Percentiles rank a stretch among this genome's conserved stretches.
phyloP scores from a whole-genome alignment of 2,797 vertebrate species.

The Crenichthys baileyi region DNA sequence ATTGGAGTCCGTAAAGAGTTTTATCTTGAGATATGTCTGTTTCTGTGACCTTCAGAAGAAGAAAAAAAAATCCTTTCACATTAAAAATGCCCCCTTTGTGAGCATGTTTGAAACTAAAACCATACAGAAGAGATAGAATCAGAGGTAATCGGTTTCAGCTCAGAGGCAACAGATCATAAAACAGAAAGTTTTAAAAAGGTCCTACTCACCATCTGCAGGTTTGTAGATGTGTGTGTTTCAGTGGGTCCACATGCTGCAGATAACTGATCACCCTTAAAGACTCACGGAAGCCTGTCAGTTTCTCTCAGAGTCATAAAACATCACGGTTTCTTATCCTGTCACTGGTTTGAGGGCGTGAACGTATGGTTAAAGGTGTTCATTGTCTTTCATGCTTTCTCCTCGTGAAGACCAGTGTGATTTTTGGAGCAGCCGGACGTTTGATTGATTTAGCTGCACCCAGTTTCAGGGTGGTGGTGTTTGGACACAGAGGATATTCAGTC shows the following conservation, averaged over 20 bases:
- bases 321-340: slow-evolving; percentile 17
- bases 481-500: not conserved
- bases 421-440: not conserved
- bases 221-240: slow-evolving; percentile 9
- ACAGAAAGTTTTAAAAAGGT: not conserved
- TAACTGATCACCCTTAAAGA: not conserved
- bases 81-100: no score
- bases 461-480: not conserved
- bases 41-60: no score
- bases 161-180: not conserved
- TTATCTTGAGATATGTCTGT: no score
- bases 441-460: not conserved
- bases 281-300: not conserved
- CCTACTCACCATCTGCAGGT: slow-evolving; percentile 27
- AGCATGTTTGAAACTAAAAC: no score
- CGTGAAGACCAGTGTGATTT: not conserved
- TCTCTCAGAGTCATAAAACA: not conserved
- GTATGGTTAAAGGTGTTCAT: not conserved
- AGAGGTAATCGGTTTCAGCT: not conserved
- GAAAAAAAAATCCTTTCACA: no score
- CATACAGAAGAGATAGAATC: not conserved
- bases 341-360: not conserved
- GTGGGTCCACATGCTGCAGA: not conserved
- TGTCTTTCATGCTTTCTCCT: not conserved
- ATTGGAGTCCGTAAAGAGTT: no score